Evolutionary conservation across 2,113 vertebrate genomes (phyloP).

Genomic region (Gymnorhina tibicen): DNA sequence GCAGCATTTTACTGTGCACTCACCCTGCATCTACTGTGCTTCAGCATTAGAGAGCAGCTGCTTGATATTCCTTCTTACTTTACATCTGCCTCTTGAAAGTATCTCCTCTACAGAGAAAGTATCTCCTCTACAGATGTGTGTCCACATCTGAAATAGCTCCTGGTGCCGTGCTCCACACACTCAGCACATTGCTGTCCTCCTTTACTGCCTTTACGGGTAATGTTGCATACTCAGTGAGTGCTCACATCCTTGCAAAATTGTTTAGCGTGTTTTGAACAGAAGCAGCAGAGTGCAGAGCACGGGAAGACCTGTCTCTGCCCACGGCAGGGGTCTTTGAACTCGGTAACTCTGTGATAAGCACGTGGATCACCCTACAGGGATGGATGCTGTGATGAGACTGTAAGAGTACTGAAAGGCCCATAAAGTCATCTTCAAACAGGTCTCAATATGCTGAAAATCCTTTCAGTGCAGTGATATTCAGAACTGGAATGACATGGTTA

Average conservation of each 20-base stretch:
- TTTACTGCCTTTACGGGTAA: rapidly evolving
- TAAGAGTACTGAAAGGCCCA: not conserved
- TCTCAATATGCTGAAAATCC: not conserved
- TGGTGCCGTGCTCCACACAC: not conserved
- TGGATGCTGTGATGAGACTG: not conserved
- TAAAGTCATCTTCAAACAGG: not conserved
- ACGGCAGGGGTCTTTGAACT: not conserved
- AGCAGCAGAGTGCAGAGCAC: not conserved
- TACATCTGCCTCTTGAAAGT: not conserved
- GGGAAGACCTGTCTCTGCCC: not conserved
- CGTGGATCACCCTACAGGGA: not conserved
- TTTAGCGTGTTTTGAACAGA: not conserved
- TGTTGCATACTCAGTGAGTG: rapidly evolving
- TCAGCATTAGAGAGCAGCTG: not conserved
- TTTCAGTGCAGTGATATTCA: not conserved
- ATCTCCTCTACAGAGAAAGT: not conserved
- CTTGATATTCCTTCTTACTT: not conserved
- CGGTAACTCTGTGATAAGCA: not conserved
- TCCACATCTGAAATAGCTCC: not conserved
- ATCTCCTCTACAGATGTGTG: not conserved
- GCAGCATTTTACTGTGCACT: not conserved
- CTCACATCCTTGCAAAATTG: not conserved
- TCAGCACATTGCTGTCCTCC: not conserved
- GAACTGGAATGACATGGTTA: not conserved
- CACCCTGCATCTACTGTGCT: not conserved